Evolutionary conservation across 1,140 invertebrate genomes (phyloP), one percentile per base, ranked within the genome.

Genomic region (Lethrus apterus): DNA sequence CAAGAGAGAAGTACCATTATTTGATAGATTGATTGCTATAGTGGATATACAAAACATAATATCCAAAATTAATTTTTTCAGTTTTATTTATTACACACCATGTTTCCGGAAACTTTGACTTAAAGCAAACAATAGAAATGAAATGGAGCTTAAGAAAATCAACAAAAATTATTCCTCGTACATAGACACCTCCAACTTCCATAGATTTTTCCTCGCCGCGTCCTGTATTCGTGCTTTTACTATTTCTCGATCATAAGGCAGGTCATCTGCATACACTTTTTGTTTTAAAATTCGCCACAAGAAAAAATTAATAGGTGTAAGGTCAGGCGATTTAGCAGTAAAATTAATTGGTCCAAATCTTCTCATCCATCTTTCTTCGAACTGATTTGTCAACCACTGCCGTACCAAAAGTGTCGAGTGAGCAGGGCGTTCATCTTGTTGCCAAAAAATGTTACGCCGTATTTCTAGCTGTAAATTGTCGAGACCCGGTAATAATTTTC

Each of bases 391-490:
- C 35, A 2, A 38, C 15, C 35, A 38, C 3, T 38, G 20, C 15
- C 15, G 13, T 2, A 38, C 3, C 35, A 18, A 23, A 38, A 38
- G 20, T 19, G 35, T 21, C 20, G 17, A 11, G 21, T 38, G 49
- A 31, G 44, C 49, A 51, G 35, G 49, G 38, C 30, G 46, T 9
- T 20, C 48, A 4, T 50, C 31, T 36, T 50, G 48, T 50, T 50
- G 44, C 42, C 48, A 50, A 36, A 46, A 50, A 11, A 50, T 17
- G 17, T 40, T 41, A 47, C 21, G 21, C 19, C 23, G 49, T 36
- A 46, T 26, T 47, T 51, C 44, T 47, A 17, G 33, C 43, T 23
- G 3, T 44, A 44, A 33, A 15, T 31, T 51, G 42, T 48, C 38
- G 10, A 42, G 20, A 51, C 47, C 42, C 30, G 50, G 35, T 48